Evolutionary conservation across 2,888 invertebrate genomes (phyloP).

Genomic region (Ptychoptera contaminata): DNA sequence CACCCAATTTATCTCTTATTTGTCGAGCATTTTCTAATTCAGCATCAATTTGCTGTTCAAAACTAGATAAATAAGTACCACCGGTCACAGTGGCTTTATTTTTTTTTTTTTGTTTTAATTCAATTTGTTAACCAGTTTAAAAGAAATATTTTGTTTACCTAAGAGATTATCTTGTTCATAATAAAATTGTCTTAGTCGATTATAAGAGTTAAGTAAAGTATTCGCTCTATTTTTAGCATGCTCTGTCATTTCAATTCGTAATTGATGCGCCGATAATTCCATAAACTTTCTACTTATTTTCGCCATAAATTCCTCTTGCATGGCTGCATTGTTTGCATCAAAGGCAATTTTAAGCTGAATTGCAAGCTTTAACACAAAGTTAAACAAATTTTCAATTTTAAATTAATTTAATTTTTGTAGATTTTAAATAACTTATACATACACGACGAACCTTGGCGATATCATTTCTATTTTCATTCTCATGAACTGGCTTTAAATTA

Average conservation of each 20-base stretch:
- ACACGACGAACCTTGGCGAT: slow-evolving; percentile 9
- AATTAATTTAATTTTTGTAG: slow-evolving; percentile 10
- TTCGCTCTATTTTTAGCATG: slow-evolving; percentile 23
- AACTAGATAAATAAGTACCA: slow-evolving; percentile 25
- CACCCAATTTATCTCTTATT: slow-evolving; percentile 26
- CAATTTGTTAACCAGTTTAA: not conserved
- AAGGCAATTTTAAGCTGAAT: slow-evolving; percentile 23
- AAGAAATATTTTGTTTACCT: slow-evolving; percentile 12
- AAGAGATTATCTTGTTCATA: slow-evolving; percentile 28
- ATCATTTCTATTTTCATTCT: slow-evolving; percentile 5
- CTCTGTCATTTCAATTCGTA: slow-evolving; percentile 24
- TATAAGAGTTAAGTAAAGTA: slow-evolving; percentile 19
- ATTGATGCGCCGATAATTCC: slow-evolving; percentile 19
- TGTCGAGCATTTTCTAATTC: slow-evolving; percentile 26
- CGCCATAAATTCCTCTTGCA: slow-evolving; percentile 30
- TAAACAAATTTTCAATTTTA: too few species aligned
- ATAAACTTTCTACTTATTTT: slow-evolving; percentile 25
- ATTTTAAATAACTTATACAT: slow-evolving; percentile 7
- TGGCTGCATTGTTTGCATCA: slow-evolving; percentile 25
- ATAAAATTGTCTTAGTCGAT: slow-evolving; percentile 23
- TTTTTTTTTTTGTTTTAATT: not conserved
- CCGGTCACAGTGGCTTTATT: slow-evolving; percentile 24
- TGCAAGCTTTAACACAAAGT: slow-evolving; percentile 18
- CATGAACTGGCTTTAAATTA: slow-evolving; percentile 1
- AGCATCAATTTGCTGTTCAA: slow-evolving; percentile 25